Evolutionary conservation across 2,888 invertebrate species (phyloP), one percentile per base, ranked within the genome.

Genomic region (Parasteatoda lunata): DNA sequence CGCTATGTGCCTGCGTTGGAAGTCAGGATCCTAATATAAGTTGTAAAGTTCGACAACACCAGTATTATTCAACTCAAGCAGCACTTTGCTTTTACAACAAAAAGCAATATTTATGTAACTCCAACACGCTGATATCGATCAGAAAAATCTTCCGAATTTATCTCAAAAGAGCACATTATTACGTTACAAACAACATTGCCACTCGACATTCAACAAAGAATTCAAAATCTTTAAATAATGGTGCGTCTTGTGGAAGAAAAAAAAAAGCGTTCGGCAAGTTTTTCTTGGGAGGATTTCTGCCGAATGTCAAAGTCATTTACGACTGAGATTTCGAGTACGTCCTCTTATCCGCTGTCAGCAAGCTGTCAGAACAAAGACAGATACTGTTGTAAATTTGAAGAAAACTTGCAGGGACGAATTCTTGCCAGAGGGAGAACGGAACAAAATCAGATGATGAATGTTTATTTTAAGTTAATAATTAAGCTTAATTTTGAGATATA

Each of bases 271-370:
- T 9, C 9, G 9, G 59, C 9, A 59, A 59, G 59, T 59, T 59
- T 8, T 7, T n/a, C 8, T 8, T 8, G 3, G 13, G 59, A 59
- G 4, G 11, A 52, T 68, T 4, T 72, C 84, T 84, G 84, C 72
- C 47, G 71, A 51, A 13, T 72, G 76, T 83, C 83, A 77, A 59
- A 77, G 47, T 59, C 65, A 59, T 66, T 66, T 54, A 66, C 15
- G 65, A 48, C 5, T 65, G 77, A 66, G 68, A 77, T 52, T n/a
- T 66, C 47, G 70, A 77, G 72, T 6, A 30, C 48, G n/a, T 9
- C 45, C 66, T 15, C 73, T 80, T 65, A 5, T 30, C 30, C 5
- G 30, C 71, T 9, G 15, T 54, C 52, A 51, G 45, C 49, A 47
- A 49, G 47, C 3, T 51, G 15, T 72, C 30, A 52, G 4, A 30